These are phyloP conservation scores for Eulithis testata DNA, from an alignment of 2,888 invertebrate genomes.

Conservation along the genomic window DNA sequence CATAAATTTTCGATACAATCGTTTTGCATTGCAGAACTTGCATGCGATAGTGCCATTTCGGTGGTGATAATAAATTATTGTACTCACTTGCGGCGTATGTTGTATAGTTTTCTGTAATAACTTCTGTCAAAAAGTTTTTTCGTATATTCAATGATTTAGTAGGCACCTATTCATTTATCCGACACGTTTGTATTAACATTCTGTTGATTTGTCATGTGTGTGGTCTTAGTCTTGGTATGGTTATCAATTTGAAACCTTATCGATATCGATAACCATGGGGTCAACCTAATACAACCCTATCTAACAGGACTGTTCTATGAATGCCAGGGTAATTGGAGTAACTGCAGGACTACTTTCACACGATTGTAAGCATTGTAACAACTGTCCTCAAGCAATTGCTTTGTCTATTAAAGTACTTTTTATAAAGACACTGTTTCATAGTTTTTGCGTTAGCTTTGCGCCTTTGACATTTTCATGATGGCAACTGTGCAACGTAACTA, in stretches of 20 bases:
- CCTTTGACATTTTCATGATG: slow-evolving; percentile 55
- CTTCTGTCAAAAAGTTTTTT: neutral
- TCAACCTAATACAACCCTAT: slow-evolving; percentile 48
- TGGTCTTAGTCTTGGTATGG: neutral
- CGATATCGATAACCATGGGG: slow-evolving; percentile 44
- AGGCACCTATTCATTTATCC: too few species aligned
- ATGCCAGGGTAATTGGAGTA: slow-evolving; percentile 74
- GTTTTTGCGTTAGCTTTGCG: slow-evolving; percentile 46
- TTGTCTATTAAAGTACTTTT: slow-evolving; percentile 41
- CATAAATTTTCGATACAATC: slow-evolving; percentile 42
- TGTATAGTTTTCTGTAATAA: neutral
- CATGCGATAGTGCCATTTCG: slow-evolving; percentile 23
- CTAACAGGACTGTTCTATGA: slow-evolving; percentile 66
- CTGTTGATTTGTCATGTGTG: neutral
- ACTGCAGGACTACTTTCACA: slow-evolving; percentile 76
- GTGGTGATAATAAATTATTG: slow-evolving; percentile 17
- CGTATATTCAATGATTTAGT: too few species aligned
- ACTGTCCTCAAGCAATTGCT: slow-evolving; percentile 52
- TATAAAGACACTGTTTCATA: slow-evolving; percentile 40
- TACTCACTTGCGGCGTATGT: neutral
- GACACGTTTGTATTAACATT: too few species aligned
- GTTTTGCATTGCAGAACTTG: slow-evolving; percentile 23
- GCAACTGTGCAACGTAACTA: slow-evolving; percentile 42
- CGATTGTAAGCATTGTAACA: slow-evolving; percentile 46
- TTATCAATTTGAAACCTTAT: slow-evolving; percentile 1